Conservation (phyloP, 2,113 vertebrate genomes). For the Hippopotamus amphibius region DNA sequence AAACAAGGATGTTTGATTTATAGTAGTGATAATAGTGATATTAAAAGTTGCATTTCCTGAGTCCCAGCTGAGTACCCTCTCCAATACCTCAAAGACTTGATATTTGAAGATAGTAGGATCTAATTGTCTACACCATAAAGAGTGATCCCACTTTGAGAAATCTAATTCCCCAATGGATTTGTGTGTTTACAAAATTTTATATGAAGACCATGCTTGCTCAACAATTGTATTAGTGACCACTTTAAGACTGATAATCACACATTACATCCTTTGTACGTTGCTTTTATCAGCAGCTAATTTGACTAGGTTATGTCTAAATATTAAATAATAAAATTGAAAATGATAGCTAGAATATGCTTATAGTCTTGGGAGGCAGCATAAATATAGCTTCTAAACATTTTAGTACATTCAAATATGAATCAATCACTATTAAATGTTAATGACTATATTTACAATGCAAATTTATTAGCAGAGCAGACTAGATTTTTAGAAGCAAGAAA, state of each 20-base stretch:
- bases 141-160: neutral
- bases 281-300: neutral
- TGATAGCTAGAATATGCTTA: neutral
- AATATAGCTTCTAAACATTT: neutral
- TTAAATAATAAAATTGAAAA: neutral
- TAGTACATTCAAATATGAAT: neutral
- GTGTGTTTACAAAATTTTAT: neutral
- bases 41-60: neutral
- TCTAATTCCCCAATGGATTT: neutral
- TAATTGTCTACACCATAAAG: neutral
- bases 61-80: neutral
- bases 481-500: conserved; percentile 1
- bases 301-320: neutral
- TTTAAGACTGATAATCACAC: neutral
- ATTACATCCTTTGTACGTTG: neutral
- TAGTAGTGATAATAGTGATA: neutral
- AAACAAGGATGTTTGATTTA: neutral
- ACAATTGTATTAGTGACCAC: neutral
- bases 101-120: neutral
- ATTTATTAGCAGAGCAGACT: neutral
- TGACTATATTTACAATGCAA: neutral
- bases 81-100: neutral
- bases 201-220: neutral
- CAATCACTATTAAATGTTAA: neutral
- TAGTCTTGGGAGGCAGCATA: neutral